A percentile compares a stretch with the other conserved stretches of the same genome.
Evolutionary conservation across 2,888 invertebrate species (phyloP).

Genomic region (Leptinotarsa juncta): DNA sequence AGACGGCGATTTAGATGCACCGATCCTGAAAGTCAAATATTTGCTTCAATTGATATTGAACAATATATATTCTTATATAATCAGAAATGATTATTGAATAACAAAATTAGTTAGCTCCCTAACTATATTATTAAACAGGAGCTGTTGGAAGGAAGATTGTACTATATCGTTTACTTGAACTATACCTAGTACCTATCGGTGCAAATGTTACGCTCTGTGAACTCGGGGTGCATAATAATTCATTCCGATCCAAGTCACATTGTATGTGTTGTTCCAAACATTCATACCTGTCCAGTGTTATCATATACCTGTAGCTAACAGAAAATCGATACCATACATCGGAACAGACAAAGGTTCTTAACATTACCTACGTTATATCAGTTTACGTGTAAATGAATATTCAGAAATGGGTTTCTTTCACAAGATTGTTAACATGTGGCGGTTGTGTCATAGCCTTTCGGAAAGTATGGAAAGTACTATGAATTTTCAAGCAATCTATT

Average conservation of each 20-base stretch:
- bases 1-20: too few species aligned
- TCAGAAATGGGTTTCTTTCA: neutral
- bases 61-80: too few species aligned
- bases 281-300: neutral
- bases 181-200: neutral
- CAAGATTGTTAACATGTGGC: neutral
- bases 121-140: too few species aligned
- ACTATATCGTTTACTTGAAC: too few species aligned
- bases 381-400: neutral
- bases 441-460: too few species aligned
- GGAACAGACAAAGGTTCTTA: neutral
- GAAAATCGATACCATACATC: neutral
- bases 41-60: too few species aligned
- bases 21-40: too few species aligned
- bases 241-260: neutral
- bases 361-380: neutral
- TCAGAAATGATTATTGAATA: too few species aligned
- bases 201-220: slow-evolving; percentile 1
- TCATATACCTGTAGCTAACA: neutral
- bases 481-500: too few species aligned
- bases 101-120: too few species aligned
- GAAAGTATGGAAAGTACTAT: too few species aligned
- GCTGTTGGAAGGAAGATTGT: too few species aligned
- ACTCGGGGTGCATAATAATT: slow-evolving; percentile 1
- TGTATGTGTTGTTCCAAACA: neutral